Conservation (phyloP, 2,797 vertebrate species). For the Falco columbarius region DNA sequence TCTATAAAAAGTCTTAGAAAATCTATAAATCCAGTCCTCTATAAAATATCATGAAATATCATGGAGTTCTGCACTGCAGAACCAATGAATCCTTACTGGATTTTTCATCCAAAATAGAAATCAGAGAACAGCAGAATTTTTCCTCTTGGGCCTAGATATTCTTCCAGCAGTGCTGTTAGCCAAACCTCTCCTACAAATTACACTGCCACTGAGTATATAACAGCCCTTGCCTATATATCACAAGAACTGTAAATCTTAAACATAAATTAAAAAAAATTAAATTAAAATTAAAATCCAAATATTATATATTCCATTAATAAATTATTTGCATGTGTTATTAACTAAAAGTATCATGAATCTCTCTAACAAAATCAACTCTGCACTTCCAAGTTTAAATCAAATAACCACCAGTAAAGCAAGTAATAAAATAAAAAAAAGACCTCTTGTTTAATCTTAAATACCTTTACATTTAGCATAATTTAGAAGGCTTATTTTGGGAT, state of each 20-base stretch:
- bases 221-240: not conserved
- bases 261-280: not conserved
- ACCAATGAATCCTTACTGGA: not conserved
- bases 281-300: not conserved
- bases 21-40: not conserved
- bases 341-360: not conserved
- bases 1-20: not conserved
- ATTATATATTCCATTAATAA: not conserved
- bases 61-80: not conserved
- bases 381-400: slow-evolving; percentile 17
- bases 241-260: not conserved
- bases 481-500: slow-evolving; percentile 20
- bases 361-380: not conserved
- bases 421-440: not conserved
- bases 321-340: not conserved
- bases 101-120: not conserved
- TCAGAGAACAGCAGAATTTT: not conserved
- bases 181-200: not conserved
- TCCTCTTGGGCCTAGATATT: not conserved
- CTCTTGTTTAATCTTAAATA: slow-evolving; percentile 40
- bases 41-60: not conserved
- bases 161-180: not conserved
- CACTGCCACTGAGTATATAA: not conserved
- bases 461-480: not conserved
- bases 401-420: slow-evolving; percentile 37